Percentiles rank a stretch among this genome's conserved stretches.
phyloP scores from a whole-genome alignment of 1,140 invertebrate genomes.

The Zophobas morio region DNA sequence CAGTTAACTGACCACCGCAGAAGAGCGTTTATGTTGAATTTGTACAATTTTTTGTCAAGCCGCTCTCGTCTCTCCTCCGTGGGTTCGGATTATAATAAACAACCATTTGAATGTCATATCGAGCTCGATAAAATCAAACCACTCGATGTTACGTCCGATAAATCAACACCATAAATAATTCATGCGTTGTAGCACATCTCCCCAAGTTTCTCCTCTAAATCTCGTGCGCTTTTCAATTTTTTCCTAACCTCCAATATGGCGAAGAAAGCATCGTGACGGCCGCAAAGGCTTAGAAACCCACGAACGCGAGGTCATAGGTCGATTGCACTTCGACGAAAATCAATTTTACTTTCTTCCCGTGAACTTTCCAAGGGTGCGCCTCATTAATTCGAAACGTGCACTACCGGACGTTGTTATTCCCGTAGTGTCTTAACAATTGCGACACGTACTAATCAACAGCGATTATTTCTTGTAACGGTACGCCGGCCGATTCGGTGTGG shows the following conservation, averaged over 20 bases:
- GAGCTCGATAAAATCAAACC: no score
- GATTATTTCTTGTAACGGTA: slow-evolving; percentile 11
- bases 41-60: no score
- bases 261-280: not conserved
- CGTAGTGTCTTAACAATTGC: not conserved
- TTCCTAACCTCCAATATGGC: not conserved
- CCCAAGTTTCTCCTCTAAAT: not conserved
- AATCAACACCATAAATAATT: no score
- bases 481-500: slow-evolving; percentile 3
- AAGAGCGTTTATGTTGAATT: no score
- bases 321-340: not conserved
- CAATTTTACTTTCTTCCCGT: slow-evolving; percentile 14
- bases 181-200: not conserved
- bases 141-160: no score
- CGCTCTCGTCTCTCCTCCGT: no score
- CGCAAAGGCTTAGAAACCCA: not conserved
- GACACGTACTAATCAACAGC: slow-evolving; percentile 2
- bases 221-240: no score
- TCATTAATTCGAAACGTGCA: slow-evolving; percentile 7
- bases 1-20: no score
- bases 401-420: not conserved
- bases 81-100: no score
- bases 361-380: slow-evolving; percentile 16
- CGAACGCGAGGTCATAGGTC: slow-evolving; percentile 1
- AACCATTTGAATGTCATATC: no score